A percentile compares a stretch with the other conserved stretches of the same genome.
These are phyloP conservation scores for Hypena proboscidalis DNA, from an alignment of 2,888 invertebrate genomes.

Conservation along the genomic window DNA sequence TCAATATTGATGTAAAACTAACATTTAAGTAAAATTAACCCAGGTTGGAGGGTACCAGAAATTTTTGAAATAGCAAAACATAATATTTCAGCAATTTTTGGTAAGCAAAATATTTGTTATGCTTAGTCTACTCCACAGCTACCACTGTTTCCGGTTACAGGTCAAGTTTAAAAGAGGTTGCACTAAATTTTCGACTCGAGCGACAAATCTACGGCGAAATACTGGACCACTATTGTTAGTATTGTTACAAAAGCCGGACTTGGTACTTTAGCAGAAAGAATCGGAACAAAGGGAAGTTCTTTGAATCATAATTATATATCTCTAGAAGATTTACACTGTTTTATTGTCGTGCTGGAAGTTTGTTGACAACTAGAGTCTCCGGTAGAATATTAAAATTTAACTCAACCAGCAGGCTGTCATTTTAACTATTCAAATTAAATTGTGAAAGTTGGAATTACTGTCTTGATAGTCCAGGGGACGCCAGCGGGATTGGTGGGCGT, in stretches of 20 bases:
- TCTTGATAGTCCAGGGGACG: too few species aligned
- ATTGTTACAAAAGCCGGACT: conserved; percentile 57
- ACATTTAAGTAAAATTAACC: too few species aligned
- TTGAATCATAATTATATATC: conserved; percentile 7
- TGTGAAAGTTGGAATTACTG: too few species aligned
- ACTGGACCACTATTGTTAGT: conserved; percentile 63
- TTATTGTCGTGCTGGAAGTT: neutral
- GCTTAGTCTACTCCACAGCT: conserved; percentile 38
- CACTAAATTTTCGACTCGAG: conserved; percentile 70
- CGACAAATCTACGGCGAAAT: conserved; percentile 67
- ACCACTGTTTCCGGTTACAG: conserved; percentile 50
- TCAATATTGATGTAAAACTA: too few species aligned
- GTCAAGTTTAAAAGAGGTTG: conserved; percentile 77
- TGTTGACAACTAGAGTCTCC: too few species aligned
- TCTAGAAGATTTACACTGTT: neutral
- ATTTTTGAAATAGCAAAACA: too few species aligned
- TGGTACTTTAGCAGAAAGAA: conserved; percentile 28
- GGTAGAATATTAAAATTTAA: too few species aligned
- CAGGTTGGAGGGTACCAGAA: too few species aligned
- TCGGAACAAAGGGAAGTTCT: conserved; percentile 20
- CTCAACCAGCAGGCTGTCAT: too few species aligned
- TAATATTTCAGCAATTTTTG: neutral
- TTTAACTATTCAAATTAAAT: too few species aligned
- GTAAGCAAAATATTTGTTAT: neutral
- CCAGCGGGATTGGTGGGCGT: too few species aligned